Evolutionary conservation across 2,888 invertebrate genomes (phyloP).

Genomic region (Allophyes oxyacanthae): DNA sequence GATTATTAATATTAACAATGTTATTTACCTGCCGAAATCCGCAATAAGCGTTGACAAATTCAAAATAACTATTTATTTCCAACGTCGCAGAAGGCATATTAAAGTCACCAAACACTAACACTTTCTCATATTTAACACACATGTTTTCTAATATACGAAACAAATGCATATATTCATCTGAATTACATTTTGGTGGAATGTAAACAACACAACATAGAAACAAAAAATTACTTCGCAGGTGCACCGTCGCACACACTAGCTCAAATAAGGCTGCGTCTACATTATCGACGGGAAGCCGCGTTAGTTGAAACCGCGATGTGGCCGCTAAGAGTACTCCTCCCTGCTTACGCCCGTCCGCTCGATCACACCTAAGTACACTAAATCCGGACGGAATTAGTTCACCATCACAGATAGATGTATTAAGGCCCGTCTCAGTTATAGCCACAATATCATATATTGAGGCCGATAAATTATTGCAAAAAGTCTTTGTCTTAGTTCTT

Average conservation of each 20-base stretch:
- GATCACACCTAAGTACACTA: no score
- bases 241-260: slow-evolving; percentile 21
- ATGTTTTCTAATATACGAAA: slow-evolving; percentile 29
- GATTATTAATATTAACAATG: background rate
- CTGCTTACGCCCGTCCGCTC: background rate
- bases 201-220: slow-evolving; percentile 32
- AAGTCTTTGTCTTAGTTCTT: no score
- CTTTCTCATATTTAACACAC: slow-evolving; percentile 22
- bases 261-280: slow-evolving; percentile 16
- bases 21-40: background rate
- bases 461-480: no score
- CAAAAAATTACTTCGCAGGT: slow-evolving; percentile 12
- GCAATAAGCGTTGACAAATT: background rate
- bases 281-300: background rate
- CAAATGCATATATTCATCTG: slow-evolving; percentile 22
- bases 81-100: background rate
- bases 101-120: background rate
- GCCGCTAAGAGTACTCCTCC: background rate
- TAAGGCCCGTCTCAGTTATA: no score
- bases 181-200: slow-evolving; percentile 18
- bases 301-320: background rate
- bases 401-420: no score
- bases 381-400: no score
- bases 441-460: no score
- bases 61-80: background rate